These are phyloP conservation scores for Nycteola revayana DNA, from an alignment of 2,888 invertebrate genomes.

Conservation along the genomic window DNA sequence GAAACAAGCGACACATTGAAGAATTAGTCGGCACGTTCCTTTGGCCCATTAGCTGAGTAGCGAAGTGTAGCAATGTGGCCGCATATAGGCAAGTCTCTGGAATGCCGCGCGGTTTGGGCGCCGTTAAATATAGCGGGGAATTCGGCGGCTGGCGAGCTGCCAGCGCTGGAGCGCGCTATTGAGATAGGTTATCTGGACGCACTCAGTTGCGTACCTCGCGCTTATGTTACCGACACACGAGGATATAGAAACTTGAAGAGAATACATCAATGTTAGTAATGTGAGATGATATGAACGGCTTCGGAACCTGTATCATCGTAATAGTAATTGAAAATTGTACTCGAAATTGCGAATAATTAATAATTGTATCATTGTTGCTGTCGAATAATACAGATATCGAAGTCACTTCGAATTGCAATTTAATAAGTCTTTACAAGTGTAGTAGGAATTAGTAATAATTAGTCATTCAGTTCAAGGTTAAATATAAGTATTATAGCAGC, in stretches of 20 bases:
- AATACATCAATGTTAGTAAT: too few relatives aligned
- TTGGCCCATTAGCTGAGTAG: constrained; percentile 6
- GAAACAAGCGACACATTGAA: constrained; percentile 6
- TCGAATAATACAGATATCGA: too few relatives aligned
- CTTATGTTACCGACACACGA: constrained; percentile 10
- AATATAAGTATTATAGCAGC: too few relatives aligned
- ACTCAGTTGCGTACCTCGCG: constrained; percentile 14
- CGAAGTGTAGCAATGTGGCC: constrained; percentile 11
- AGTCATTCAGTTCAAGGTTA: too few relatives aligned
- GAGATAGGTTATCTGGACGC: constrained; percentile 34
- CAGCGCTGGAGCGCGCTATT: constrained; percentile 34
- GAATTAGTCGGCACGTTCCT: constrained; percentile 5
- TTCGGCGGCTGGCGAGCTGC: constrained; percentile 24
- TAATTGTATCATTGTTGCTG: too few relatives aligned
- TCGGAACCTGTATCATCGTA: too few relatives aligned
- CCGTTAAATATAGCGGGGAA: constrained; percentile 28
- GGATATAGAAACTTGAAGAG: background rate
- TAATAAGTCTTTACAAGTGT: too few relatives aligned
- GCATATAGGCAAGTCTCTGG: constrained; percentile 21
- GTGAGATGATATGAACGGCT: too few relatives aligned
- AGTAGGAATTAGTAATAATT: too few relatives aligned
- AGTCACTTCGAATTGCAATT: too few relatives aligned
- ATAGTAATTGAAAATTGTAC: too few relatives aligned
- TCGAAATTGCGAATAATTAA: too few relatives aligned
- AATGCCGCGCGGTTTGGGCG: constrained; percentile 18